Conservation (phyloP, 1,140 invertebrate species). For the Proales similis region DNA sequence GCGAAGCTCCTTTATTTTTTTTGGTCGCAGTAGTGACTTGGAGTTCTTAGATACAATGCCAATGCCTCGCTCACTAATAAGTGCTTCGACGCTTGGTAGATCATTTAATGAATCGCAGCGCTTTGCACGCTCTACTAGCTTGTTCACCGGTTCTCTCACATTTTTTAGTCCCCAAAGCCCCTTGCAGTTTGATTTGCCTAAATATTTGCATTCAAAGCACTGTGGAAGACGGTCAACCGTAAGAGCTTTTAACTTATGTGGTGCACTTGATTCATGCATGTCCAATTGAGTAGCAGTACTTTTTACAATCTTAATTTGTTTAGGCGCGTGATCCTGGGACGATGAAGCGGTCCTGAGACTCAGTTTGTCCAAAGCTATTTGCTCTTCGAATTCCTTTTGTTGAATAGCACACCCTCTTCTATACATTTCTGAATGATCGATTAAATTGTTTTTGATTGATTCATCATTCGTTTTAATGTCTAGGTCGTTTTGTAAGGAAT, state of each 20-base stretch:
- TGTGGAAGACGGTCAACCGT: conserved; percentile 10
- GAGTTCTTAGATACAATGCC: background rate
- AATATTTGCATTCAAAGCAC: conserved; percentile 19
- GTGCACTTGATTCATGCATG: background rate
- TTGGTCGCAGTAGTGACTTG: background rate
- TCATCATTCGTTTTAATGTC: background rate
- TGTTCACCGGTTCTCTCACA: conserved; percentile 21
- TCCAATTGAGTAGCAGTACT: conserved; percentile 24
- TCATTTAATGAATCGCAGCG: background rate
- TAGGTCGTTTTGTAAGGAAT: background rate
- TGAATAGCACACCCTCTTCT: no score
- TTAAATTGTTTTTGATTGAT: background rate
- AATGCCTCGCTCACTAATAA: conserved; percentile 1
- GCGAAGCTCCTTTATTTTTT: background rate
- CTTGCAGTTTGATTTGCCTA: conserved; percentile 28
- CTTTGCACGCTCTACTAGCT: conserved; percentile 5
- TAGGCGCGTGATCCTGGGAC: conserved; percentile 15
- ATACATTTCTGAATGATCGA: no score
- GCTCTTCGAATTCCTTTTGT: no score
- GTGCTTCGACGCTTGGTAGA: conserved; percentile 19
- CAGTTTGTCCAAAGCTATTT: no score
- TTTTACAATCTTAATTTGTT: conserved; percentile 26
- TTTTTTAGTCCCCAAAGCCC: conserved; percentile 31
- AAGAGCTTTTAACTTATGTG: conserved; percentile 12
- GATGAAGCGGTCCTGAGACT: background rate